Conservation (phyloP, 2,888 invertebrate species). For the Cephus rjabovi region DNA sequence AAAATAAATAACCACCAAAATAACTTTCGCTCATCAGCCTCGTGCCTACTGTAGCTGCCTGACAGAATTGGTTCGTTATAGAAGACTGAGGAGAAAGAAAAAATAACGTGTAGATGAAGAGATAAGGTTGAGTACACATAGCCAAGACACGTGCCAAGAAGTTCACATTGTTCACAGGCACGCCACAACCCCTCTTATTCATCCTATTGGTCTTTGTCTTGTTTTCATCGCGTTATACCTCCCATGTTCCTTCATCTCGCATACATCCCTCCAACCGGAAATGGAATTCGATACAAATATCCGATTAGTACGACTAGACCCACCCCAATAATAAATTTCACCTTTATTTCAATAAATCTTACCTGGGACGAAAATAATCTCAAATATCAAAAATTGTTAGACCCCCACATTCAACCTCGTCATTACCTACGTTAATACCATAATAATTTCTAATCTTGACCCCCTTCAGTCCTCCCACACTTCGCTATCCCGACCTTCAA, state of each 20-base stretch:
- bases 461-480: neutral
- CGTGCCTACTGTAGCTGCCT: neutral
- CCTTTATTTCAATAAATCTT: neutral
- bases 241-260: conserved; percentile 29
- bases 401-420: neutral
- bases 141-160: neutral
- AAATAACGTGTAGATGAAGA: neutral
- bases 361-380: neutral
- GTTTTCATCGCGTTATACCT: conserved; percentile 37
- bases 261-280: neutral
- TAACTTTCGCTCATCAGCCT: neutral
- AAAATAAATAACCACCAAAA: neutral
- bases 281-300: neutral
- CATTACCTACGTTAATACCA: neutral
- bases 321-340: neutral
- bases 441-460: neutral
- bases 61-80: neutral
- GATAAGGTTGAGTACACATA: neutral
- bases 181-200: neutral
- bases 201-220: conserved; percentile 34
- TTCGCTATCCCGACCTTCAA: neutral
- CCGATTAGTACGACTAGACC: neutral
- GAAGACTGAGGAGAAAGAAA: neutral
- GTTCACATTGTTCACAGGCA: neutral
- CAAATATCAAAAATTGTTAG: neutral